Conservation (phyloP, 2,888 invertebrate genomes). For the Eilema depressum region DNA sequence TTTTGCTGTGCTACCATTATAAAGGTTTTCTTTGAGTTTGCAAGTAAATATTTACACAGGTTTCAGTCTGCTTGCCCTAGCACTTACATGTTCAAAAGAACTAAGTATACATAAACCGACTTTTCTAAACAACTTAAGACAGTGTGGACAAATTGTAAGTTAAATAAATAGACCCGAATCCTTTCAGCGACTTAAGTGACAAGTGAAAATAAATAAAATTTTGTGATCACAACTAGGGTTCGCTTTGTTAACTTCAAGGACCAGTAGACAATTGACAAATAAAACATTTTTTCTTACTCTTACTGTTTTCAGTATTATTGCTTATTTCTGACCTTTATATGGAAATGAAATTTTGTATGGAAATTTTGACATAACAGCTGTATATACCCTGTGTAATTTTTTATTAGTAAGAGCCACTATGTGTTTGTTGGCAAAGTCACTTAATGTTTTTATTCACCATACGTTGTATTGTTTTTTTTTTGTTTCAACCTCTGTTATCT, state of each 20-base stretch:
- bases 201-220: slow-evolving; percentile 37
- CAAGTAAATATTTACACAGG: neutral
- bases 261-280: slow-evolving; percentile 12
- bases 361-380: too few species aligned
- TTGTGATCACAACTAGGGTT: slow-evolving; percentile 27
- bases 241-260: slow-evolving; percentile 26
- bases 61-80: neutral
- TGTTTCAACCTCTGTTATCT: too few species aligned
- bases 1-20: neutral
- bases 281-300: slow-evolving; percentile 5
- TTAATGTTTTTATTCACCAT: neutral
- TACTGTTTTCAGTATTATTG: neutral
- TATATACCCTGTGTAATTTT: too few species aligned
- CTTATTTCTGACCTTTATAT: too few species aligned
- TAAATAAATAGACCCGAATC: slow-evolving; percentile 34
- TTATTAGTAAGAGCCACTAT: too few species aligned
- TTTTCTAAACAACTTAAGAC: slow-evolving; percentile 10
- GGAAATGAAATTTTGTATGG: too few species aligned
- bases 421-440: neutral
- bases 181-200: slow-evolving; percentile 23
- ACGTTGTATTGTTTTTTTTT: too few species aligned
- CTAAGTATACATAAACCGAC: neutral
- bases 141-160: slow-evolving; percentile 15
- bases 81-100: neutral
- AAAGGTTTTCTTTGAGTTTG: neutral